A percentile compares a stretch with the other conserved stretches of the same genome.
phyloP scores from a whole-genome alignment of 2,888 invertebrate species.

The Drosophila monieri region DNA sequence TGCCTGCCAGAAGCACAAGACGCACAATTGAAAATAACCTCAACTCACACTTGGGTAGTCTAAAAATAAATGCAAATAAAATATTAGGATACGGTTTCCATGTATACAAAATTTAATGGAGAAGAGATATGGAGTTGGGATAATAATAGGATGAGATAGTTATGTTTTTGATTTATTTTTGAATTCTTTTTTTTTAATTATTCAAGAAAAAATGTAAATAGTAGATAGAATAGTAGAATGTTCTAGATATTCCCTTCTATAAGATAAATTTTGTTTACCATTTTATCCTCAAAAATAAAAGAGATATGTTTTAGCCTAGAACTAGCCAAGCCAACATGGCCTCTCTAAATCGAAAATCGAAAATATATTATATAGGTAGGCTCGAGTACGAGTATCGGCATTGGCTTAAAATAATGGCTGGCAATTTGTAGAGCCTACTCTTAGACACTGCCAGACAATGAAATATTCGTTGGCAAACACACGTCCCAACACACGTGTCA shows the following conservation, averaged over 20 bases:
- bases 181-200: too few relatives aligned
- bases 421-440: slow-evolving; percentile 77
- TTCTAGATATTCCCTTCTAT: background rate
- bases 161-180: too few relatives aligned
- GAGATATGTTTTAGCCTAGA: too few relatives aligned
- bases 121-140: slow-evolving; percentile 4
- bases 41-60: slow-evolving; percentile 27
- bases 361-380: slow-evolving; percentile 32
- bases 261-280: too few relatives aligned
- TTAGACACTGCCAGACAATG: slow-evolving; percentile 65
- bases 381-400: slow-evolving; percentile 35
- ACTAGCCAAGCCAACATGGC: too few relatives aligned
- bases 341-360: slow-evolving; percentile 22
- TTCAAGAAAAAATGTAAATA: too few relatives aligned
- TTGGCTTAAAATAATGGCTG: slow-evolving; percentile 64
- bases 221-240: too few relatives aligned
- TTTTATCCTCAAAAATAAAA: too few relatives aligned
- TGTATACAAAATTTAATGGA: slow-evolving; percentile 28
- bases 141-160: too few relatives aligned
- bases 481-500: slow-evolving; percentile 39
- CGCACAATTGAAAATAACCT: slow-evolving; percentile 51
- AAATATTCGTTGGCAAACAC: slow-evolving; percentile 68
- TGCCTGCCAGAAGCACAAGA: slow-evolving; percentile 59
- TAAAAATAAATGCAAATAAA: slow-evolving; percentile 36
- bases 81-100: slow-evolving; percentile 33